Base-by-base conservation (phyloP, 2,113 vertebrate genomes). In the Cottus gobio region DNA sequence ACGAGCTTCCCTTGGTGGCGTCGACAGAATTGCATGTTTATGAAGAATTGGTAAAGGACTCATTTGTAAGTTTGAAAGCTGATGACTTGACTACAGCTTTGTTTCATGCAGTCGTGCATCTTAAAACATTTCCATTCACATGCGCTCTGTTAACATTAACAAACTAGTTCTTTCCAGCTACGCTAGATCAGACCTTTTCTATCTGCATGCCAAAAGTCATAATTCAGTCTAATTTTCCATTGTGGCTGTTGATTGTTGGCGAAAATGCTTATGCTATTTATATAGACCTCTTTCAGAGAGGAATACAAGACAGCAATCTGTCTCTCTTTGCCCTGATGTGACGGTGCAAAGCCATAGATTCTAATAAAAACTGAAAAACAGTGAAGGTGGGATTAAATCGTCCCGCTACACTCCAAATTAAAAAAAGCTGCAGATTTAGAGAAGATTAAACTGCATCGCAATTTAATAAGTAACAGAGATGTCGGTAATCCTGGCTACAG, bases 371-470 rank as follows among this genome's bases (percentile, higher is more conserved):
- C 28, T 67, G 36, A 54, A 75, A 58, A 82, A 71, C 48, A 73
- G 37, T 74, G 70, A 75, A 75, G 30, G 79, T 82, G 72, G 76
- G 88, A 91, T 84, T 85, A 90, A 70, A 89, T 44, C 31, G 0
- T 73, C 67, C 77, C 74, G n/a, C 79, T 52, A 18, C 50, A 39
- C 75, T 77, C 65, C 68, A 71, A 77, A 80, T 80, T 83, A 60
- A 87, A 89, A 90, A 91, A 75, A 80, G 80, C 80, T 80, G 57
- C 85, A 89, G 84, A 86, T 90, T 90, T 82, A 77, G 73, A 69
- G 74, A 84, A 90, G 91, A 93, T 92, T 92, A 91, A 83, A 90
- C 75, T 78, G 75, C 66, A 78, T 69, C 71, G 80, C 60, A 85
- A 54, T 83, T 76, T 81, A 85, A 89, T 87, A 90, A 89, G 77